These are phyloP conservation scores for Lutjanus campechanus DNA, from an alignment of 2,797 vertebrate species.

Conservation along the genomic window DNA sequence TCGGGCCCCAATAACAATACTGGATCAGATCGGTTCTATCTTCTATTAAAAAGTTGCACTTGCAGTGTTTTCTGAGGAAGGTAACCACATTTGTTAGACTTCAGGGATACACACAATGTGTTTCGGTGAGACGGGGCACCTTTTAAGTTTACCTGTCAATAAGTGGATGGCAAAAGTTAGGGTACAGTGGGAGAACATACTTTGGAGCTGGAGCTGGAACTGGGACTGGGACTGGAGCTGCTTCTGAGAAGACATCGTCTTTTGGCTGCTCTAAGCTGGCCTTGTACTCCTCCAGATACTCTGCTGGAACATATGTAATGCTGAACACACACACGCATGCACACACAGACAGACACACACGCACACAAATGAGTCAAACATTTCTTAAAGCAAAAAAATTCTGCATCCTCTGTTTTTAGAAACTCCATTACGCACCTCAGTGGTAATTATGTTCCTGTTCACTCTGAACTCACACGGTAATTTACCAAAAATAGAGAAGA, in stretches of 20 bases:
- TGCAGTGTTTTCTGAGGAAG: conserved; percentile 1
- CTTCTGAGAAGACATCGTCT: conserved; percentile 75
- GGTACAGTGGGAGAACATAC: conserved; percentile 57
- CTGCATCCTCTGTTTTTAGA: conserved; percentile 20
- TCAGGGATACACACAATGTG: no score
- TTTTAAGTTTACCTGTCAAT: background rate
- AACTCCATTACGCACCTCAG: conserved; percentile 20
- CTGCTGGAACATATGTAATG: conserved; percentile 94
- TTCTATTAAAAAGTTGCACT: background rate
- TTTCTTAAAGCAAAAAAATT: conserved; percentile 45
- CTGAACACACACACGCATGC: conserved; percentile 82
- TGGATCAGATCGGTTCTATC: no score
- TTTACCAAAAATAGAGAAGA: conserved; percentile 44
- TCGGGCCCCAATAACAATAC: no score
- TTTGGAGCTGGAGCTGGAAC: conserved; percentile 49
- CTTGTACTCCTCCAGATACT: conserved; percentile 94
- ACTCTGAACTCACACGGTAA: conserved; percentile 9
- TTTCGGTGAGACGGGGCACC: background rate
- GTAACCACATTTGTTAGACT: background rate
- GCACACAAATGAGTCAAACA: conserved; percentile 35
- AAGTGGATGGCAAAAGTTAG: background rate
- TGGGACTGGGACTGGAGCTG: conserved; percentile 23
- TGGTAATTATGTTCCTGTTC: conserved; percentile 21
- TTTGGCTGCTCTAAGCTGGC: conserved; percentile 81
- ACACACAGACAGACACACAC: conserved; percentile 40